Evolutionary conservation across 2,888 invertebrate genomes (phyloP), one percentile per base, ranked within the genome.

Genomic region (Lasioglossum malachurum): DNA sequence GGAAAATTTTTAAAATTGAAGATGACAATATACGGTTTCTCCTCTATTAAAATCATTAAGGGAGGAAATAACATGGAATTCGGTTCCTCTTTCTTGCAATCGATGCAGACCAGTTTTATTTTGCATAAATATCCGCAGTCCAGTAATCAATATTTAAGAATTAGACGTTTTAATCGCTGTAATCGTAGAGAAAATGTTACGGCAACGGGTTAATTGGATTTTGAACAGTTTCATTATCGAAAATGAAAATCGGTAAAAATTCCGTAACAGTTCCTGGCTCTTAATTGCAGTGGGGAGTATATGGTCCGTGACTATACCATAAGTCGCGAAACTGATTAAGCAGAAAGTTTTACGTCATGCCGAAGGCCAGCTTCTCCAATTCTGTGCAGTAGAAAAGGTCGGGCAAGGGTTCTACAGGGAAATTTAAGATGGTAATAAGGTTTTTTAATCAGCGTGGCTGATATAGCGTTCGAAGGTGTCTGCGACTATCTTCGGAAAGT

Each of bases 251-350:
- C 35, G 0, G 8, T 1, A 19, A 35, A 69, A 69, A 69, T 31
- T 35, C 7, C 23, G 3, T 67, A 14, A 67, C 35, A 8, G 19
- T 38, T 35, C 23, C 8, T 14, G 19, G 19, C 23, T 19, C 10
- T 10, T 38, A 38, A 38, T 38, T 23, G 4, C 23, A 12, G 19
- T 19, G 23, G 1, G 10, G 8, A 31, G 23, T 67, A 10, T 23
- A 14, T 14, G 38, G 71, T 12, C n/a, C n/a, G n/a, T 4, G 14
- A 71, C 41, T 41, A 10, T 23, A 12, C 27, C 64, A 31, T 75
- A 75, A 75, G 27, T 53, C 38, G 38, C 27, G 19, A 53, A n/a
- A 75, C 72, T 76, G 44, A 79, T 78, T 49, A 49, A 75, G 31
- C 23, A n/a, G 27, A 23, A 38, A 27, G 19, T 46, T 49, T 49